Base-by-base conservation (phyloP, 2,888 invertebrate species). In the Agrochola circellaris region DNA sequence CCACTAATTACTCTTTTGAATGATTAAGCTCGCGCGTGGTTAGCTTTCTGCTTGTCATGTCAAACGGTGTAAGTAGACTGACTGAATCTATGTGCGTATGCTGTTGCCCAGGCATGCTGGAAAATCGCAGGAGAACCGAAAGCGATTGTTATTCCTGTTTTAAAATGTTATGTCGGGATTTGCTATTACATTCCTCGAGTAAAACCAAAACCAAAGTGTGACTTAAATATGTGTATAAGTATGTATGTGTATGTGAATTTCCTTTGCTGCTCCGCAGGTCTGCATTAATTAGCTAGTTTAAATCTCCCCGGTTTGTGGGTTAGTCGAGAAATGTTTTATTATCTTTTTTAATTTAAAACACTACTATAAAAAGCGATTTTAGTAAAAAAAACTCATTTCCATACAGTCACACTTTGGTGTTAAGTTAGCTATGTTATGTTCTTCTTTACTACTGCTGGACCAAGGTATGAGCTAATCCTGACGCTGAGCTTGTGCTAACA, bases 1-100 rank as follows among this genome's bases (percentile, higher is more conserved):
- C 73, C 34, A 15, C 64, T 83, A 82, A 83, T 79, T 73, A 73
- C 54, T 65, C 64, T 78, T 83, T 64, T 64, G 58, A 62, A 78
- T 67, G 42, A 79, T 78, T 73, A 54, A 78, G 48, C 26, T 64
- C 20, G 62, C 38, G 38, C 78, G 61, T 51, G 45, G 65, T 48
- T 73, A 51, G 64, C 48, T 42, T 51, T 73, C 56, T 54, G 67
- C 67, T 77, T 81, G 58, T 30, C 1, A 71, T 56, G 20, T 56
- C 26, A 9, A 54, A 17, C 48, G 3, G 4, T 15, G 51, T 76
- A 58, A 26, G 13, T 2, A 42, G 17, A 9, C 34, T 34, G 2
- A 38, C 54, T 42, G 48, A 66, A 4, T 30, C 0, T 51, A n/a
- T n/a, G 34, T 17, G 7, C n/a, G 34, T 56, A 34, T 56, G 17